Percentiles rank a stretch among this genome's conserved stretches.
These are phyloP conservation scores for Myotis davidii DNA, from an alignment of 2,113 vertebrate genomes.

Conservation along the genomic window DNA sequence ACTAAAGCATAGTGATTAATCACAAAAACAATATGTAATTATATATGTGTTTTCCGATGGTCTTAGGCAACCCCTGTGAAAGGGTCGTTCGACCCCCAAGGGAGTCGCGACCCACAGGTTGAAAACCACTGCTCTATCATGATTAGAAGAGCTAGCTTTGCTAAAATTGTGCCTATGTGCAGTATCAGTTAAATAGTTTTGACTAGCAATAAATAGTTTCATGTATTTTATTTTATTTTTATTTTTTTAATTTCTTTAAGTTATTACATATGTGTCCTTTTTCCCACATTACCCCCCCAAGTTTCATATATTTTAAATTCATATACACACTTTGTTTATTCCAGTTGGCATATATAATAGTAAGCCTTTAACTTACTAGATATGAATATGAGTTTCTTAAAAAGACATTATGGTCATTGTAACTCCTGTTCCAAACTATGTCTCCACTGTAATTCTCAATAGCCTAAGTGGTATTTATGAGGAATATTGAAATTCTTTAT, in stretches of 20 bases:
- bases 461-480: not conserved
- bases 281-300: not conserved
- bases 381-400: not conserved
- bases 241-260: no score
- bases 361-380: not conserved
- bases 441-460: slow-evolving; percentile 7
- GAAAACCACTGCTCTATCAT: no score
- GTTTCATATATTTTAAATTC: slow-evolving; percentile 28
- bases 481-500: slow-evolving; percentile 21
- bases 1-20: no score
- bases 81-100: no score
- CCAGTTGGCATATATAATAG: not conserved
- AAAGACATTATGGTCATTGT: not conserved
- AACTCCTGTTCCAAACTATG: not conserved
- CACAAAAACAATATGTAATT: no score
- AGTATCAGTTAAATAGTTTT: slow-evolving; percentile 13
- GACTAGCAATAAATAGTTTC: slow-evolving; percentile 13
- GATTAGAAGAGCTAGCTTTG: not conserved
- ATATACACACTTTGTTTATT: not conserved
- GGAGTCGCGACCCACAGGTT: no score
- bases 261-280: no score
- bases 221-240: not conserved
- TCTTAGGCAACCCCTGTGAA: no score
- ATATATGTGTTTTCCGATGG: no score
- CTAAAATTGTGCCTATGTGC: not conserved